Base-by-base conservation (phyloP, 2,797 vertebrate genomes). In the Cygnus olor region DNA sequence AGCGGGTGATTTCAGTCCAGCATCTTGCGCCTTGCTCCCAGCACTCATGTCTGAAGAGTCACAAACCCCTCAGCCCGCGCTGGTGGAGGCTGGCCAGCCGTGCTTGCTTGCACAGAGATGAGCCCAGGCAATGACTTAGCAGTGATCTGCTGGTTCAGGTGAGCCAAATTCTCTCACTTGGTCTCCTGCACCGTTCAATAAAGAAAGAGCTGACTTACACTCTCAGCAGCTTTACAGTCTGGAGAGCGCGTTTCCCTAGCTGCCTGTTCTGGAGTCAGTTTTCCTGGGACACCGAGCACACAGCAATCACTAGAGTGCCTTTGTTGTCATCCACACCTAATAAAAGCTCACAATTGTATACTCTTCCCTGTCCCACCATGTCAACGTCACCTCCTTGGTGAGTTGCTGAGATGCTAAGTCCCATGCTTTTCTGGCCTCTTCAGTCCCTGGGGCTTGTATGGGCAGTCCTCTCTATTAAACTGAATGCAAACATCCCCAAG, bases 11-110 rank as follows among this genome's bases (percentile, higher is more conserved):
- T 89, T 78, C 82, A n/a, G 66, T 69, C 74, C 73, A 90, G 70
- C 73, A 58, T 68, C 91, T 94, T 93, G 76, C 82, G 94, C 77
- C 85, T 91, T 81, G 85, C 80, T 93, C 56, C 47, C 65, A 92
- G 32, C 53, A 22, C 84, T 92, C 60, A 74, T 28, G 80, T 70
- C 80, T 82, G 85, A 85, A 93, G 79, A 34, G 71, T 68, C 77
- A 38, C 87, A 73, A 60, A 77, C 44, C 51, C 2, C 73, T 76
- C 72, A 66, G 66, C 25, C 61, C 51, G 79, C 58, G 9, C 76
- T 30, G 11, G 2, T 38, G 24, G 47, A 79, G 44, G 58, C 68
- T 70, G 22, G 57, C 0, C 8, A 57, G 77, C 56, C 34, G 28
- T 36, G 81, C 68, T 32, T 68, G 9, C 64, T 73, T 34, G 44